Conservation (phyloP, 2,113 vertebrate species). For the Eudyptes chrysolophus region DNA sequence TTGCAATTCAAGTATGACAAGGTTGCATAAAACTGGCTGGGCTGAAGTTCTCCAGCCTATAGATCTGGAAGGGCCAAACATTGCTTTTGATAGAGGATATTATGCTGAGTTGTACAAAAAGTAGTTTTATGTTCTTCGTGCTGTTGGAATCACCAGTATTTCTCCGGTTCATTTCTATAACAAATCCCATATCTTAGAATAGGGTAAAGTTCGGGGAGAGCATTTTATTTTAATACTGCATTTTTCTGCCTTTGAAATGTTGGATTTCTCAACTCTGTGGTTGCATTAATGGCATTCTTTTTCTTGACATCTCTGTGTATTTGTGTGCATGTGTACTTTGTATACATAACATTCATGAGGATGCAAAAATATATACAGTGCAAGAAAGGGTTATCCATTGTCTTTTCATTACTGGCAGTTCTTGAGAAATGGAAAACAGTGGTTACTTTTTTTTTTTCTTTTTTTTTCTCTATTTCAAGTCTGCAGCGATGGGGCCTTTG, state of each 20-base stretch:
- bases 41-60: background rate
- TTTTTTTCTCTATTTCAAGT: conserved; percentile 12
- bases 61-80: background rate
- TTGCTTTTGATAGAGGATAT: background rate
- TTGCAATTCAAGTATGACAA: background rate
- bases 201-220: background rate
- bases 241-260: background rate
- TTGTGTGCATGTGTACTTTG: background rate
- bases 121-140: background rate
- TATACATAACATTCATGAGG: background rate
- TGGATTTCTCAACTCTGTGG: background rate
- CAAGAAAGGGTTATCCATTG: background rate
- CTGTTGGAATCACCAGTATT: background rate
- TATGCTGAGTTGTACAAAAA: background rate
- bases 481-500: background rate
- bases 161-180: background rate
- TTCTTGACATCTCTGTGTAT: background rate
- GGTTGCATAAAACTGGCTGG: background rate
- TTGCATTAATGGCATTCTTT: background rate
- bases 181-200: background rate
- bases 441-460: background rate
- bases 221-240: background rate
- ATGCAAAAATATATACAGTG: background rate
- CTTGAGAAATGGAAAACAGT: conserved; percentile 5
- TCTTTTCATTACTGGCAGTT: conserved; percentile 3